phyloP scores from a whole-genome alignment of 1,140 invertebrate genomes.

The Lepidotrigona ventralis region DNA sequence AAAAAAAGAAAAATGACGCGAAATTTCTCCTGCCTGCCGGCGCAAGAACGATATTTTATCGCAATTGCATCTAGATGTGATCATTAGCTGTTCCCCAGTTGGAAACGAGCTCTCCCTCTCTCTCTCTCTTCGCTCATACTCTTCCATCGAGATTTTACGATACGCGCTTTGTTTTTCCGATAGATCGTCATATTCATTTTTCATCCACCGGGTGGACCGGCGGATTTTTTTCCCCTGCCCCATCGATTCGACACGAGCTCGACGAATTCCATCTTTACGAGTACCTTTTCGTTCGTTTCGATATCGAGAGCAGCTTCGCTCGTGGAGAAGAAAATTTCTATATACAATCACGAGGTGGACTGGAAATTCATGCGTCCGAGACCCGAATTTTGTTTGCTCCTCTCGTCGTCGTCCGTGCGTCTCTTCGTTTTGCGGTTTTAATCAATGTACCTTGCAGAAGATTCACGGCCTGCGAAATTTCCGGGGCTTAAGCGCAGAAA shows the following conservation, averaged over 20 bases:
- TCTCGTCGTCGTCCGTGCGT: background rate
- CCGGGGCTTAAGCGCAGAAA: background rate
- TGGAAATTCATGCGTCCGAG: too few relatives aligned
- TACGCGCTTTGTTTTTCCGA: constrained; percentile 20
- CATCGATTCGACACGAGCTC: too few relatives aligned
- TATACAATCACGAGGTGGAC: too few relatives aligned
- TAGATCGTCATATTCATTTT: constrained; percentile 20
- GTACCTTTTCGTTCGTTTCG: background rate
- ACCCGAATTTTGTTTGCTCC: too few relatives aligned
- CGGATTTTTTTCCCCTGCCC: background rate
- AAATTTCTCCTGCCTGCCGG: constrained; percentile 5
- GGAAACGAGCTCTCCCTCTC: background rate
- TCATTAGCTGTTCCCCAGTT: constrained; percentile 46
- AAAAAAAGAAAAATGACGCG: background rate
- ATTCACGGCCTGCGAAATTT: background rate
- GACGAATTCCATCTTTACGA: background rate
- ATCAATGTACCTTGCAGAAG: background rate
- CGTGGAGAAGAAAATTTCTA: too few relatives aligned
- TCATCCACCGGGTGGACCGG: background rate
- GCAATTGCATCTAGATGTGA: constrained; percentile 55
- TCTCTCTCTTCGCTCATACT: background rate
- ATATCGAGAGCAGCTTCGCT: too few relatives aligned
- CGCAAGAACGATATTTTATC: constrained; percentile 48
- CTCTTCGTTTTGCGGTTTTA: background rate
- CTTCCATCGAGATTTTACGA: constrained; percentile 33